These are phyloP conservation scores for Ochropleura plecta DNA, from an alignment of 2,888 invertebrate genomes.

Conservation along the genomic window DNA sequence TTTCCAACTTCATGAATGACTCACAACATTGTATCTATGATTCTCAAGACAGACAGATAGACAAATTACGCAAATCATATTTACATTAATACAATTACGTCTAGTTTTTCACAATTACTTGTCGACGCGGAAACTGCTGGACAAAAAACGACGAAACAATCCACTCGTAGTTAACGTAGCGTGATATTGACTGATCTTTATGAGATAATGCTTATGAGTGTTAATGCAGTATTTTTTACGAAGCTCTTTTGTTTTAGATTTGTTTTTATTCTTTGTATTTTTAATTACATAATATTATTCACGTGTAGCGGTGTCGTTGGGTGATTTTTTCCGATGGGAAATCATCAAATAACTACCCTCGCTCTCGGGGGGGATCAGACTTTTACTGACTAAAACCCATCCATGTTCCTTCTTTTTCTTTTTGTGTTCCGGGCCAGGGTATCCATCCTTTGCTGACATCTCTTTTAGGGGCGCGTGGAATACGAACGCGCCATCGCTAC, in stretches of 20 bases:
- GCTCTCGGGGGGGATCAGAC: too few species aligned
- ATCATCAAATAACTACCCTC: too few species aligned
- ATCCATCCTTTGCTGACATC: too few species aligned
- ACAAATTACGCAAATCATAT: constrained; percentile 53
- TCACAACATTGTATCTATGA: neutral
- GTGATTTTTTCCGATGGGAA: too few species aligned
- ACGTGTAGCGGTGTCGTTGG: constrained; percentile 9
- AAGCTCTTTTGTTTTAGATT: constrained; percentile 46
- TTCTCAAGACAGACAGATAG: constrained; percentile 22
- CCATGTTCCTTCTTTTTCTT: too few species aligned
- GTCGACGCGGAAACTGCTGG: constrained; percentile 62
- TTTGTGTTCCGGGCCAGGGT: too few species aligned
- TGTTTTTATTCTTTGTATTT: constrained; percentile 13
- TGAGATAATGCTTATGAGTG: constrained; percentile 53
- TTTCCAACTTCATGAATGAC: constrained; percentile 2
- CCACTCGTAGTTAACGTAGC: constrained; percentile 62
- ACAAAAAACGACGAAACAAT: constrained; percentile 67
- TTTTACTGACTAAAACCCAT: too few species aligned
- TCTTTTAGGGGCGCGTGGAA: too few species aligned
- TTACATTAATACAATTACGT: constrained; percentile 54
- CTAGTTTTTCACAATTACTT: constrained; percentile 60
- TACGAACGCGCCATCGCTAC: too few species aligned
- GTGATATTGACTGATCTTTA: constrained; percentile 63
- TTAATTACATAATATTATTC: constrained; percentile 18
- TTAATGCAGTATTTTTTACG: constrained; percentile 51